Base-by-base conservation (phyloP, 2,113 vertebrate genomes). In the Melanerpes aurifrons region DNA sequence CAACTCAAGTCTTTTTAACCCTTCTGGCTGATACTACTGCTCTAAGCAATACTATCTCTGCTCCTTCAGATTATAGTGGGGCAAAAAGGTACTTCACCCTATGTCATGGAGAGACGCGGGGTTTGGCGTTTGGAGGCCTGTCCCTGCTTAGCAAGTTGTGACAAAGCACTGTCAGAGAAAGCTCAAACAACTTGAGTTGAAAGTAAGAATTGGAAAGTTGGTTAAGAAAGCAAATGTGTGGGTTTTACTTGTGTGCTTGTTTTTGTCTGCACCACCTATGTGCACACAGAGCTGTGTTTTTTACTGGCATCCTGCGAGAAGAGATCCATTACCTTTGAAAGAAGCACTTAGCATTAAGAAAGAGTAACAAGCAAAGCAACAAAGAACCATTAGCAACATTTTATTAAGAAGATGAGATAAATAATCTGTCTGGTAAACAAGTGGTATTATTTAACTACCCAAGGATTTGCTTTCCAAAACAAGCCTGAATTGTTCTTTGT, bases 391-490 rank as follows among this genome's bases (percentile, higher is more conserved):
- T 87, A 90, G 63, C 74, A 87, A 76, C 74, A 25, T 88, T 94
- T 92, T 94, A 88, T 95, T 87, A 92, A 95, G 91, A 90, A 76
- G 87, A 85, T 59, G 83, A 89, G 85, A 85, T 93, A 89, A 70
- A 91, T 81, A 90, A 76, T 91, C 91, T 95, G 74, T 72, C 71
- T 91, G 9, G 12, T 67, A 96, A 94, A 95, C 80, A 91, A 96
- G 86, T 57, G 59, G 70, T 92, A 87, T 93, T 93, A 80, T 93
- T 95, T 91, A 89, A 67, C 61, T 90, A 22, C 69, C 68, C 77
- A 45, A 80, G 63, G 94, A 73, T 81, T 19, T 88, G 70, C 80
- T 69, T 96, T 94, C 89, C 84, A 75, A 93, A 92, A 90, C 85
- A 96, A 92, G 37, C 69, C 93, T 75, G 87, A 89, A 95, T 93